A percentile compares a stretch with the other conserved stretches of the same genome.
Conservation (phyloP, 2,888 invertebrate species). For the Plutella xylostella region DNA sequence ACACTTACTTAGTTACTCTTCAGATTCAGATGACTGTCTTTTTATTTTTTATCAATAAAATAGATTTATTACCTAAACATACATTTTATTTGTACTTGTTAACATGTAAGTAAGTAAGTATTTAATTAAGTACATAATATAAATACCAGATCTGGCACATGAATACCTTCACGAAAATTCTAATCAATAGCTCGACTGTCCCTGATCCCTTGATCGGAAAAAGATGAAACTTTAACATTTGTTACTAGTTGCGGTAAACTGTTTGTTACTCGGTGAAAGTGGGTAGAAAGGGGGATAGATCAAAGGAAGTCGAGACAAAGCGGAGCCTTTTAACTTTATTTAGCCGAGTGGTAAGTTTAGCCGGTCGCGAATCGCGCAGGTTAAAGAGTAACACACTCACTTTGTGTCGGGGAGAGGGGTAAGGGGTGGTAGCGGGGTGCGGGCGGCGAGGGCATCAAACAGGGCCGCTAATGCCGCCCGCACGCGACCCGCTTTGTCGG, state of each 20-base stretch:
- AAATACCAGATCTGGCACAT: too few relatives aligned
- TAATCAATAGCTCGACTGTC: too few relatives aligned
- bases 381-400: conserved; percentile 71
- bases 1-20: too few relatives aligned
- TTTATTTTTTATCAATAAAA: too few relatives aligned
- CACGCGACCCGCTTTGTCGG: conserved; percentile 62
- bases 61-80: too few relatives aligned
- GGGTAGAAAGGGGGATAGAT: conserved; percentile 34
- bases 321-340: conserved; percentile 71
- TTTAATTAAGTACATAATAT: too few relatives aligned
- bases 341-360: conserved; percentile 70
- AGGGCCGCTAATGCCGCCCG: conserved; percentile 64
- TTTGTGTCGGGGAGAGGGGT: conserved; percentile 39
- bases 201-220: conserved; percentile 5
- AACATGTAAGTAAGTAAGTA: too few relatives aligned
- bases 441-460: conserved; percentile 49
- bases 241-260: conserved; percentile 46
- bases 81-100: too few relatives aligned
- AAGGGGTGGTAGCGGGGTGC: conserved; percentile 19
- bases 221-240: conserved; percentile 9
- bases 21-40: too few relatives aligned
- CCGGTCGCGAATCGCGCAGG: conserved; percentile 69
- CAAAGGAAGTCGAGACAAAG: conserved; percentile 69
- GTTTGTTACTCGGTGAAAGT: conserved; percentile 38
- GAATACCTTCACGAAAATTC: too few relatives aligned